A percentile compares a stretch with the other conserved stretches of the same genome.
Conservation (phyloP, 2,113 vertebrate genomes). For the Eclectus roratus region DNA sequence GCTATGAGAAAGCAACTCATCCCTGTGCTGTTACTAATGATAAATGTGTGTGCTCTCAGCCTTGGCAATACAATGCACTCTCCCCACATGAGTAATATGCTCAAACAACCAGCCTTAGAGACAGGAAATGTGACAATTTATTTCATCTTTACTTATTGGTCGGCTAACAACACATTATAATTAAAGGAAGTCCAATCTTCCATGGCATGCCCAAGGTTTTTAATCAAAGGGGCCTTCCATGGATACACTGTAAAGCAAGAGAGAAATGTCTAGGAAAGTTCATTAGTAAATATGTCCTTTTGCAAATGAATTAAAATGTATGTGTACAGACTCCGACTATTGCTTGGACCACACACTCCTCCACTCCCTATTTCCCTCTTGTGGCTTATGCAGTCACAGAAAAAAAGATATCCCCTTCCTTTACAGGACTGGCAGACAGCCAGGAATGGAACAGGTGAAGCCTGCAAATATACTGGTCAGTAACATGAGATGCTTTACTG, state of each 20-base stretch:
- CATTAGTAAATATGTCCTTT: neutral
- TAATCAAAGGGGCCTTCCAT: neutral
- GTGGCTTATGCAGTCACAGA: neutral
- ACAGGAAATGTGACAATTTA: conserved; percentile 46
- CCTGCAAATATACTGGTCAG: neutral
- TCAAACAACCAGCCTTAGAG: neutral
- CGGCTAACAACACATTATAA: conserved; percentile 29
- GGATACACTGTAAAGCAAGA: neutral
- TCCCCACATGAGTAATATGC: conserved; percentile 12
- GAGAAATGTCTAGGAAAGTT: neutral
- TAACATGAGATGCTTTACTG: neutral
- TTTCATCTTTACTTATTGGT: conserved; percentile 57
- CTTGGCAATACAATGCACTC: neutral
- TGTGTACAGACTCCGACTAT: neutral
- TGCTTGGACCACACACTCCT: neutral
- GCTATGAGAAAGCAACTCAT: conserved; percentile 7
- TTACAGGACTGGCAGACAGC: neutral
- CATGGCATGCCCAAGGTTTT: neutral
- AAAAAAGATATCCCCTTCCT: neutral
- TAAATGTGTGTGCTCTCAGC: conserved; percentile 8
- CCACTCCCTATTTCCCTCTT: neutral
- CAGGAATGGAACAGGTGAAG: neutral
- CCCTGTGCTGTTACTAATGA: conserved; percentile 32
- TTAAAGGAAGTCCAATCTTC: conserved; percentile 15
- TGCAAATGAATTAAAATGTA: neutral